phyloP scores from a whole-genome alignment of 2,797 vertebrate genomes.

The Dendrocincla tyrannina region DNA sequence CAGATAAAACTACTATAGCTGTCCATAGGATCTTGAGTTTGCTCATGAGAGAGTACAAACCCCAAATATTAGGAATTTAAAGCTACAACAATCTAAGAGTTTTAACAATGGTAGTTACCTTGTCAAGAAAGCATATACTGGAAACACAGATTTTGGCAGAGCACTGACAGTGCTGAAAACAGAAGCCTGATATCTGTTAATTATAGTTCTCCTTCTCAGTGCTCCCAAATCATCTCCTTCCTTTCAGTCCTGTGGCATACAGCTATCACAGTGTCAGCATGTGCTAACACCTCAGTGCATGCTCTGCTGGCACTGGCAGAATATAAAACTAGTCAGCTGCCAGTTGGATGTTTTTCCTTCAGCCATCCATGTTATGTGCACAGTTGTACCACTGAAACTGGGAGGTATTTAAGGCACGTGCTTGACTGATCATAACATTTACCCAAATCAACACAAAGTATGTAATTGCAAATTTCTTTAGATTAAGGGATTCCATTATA shows the following conservation, averaged over 20 bases:
- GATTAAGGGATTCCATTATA: background rate
- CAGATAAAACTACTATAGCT: background rate
- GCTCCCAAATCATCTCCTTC: background rate
- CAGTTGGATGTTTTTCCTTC: background rate
- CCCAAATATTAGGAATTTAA: background rate
- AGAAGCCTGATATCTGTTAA: background rate
- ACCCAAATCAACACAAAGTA: background rate
- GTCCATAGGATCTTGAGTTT: background rate
- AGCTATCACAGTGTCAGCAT: background rate
- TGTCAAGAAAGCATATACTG: background rate
- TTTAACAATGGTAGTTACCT: background rate
- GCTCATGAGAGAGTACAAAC: background rate
- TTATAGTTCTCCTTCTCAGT: background rate
- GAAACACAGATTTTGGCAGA: background rate
- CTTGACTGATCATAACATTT: background rate
- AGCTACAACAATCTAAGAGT: background rate
- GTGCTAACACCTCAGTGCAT: background rate
- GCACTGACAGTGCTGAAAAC: background rate
- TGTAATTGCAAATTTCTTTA: background rate
- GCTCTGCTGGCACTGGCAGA: background rate
- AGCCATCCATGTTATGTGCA: rapidly evolving
- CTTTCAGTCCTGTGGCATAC: background rate
- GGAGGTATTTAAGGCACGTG: background rate
- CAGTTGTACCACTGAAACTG: background rate
- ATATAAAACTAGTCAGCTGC: background rate